Conservation (phyloP, 2,113 vertebrate genomes). For the Nibea albiflora region DNA sequence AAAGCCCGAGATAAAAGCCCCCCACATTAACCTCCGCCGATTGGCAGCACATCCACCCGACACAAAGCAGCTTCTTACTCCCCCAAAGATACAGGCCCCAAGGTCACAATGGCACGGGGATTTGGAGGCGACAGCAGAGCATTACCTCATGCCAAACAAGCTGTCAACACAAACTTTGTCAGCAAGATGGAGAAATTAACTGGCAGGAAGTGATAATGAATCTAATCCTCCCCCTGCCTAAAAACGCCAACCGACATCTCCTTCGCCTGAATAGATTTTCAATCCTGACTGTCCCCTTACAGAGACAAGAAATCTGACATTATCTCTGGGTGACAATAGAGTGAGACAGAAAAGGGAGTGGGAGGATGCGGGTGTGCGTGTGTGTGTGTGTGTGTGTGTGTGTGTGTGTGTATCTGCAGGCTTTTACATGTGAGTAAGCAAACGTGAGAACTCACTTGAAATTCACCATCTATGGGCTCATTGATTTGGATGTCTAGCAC, state of each 20-base stretch:
- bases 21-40: constrained; percentile 93
- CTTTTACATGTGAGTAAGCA: constrained; percentile 30
- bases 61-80: constrained; percentile 90
- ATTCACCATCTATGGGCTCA: constrained; percentile 94
- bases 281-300: constrained; percentile 63
- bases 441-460: constrained; percentile 90
- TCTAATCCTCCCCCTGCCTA: constrained; percentile 84
- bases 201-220: constrained; percentile 94
- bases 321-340: constrained; percentile 85
- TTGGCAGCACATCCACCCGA: constrained; percentile 87
- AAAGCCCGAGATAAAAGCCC: constrained; percentile 93
- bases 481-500: constrained; percentile 97
- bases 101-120: constrained; percentile 90
- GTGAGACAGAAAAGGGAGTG: constrained; percentile 53
- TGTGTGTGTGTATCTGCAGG: not conserved
- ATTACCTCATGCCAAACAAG: constrained; percentile 93
- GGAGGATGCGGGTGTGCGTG: constrained; percentile 44
- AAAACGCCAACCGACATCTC: constrained; percentile 72
- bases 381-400: not conserved
- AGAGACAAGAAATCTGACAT: constrained; percentile 81
- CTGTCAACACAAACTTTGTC: constrained; percentile 97
- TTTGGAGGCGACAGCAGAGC: constrained; percentile 88
- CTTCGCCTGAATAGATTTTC: constrained; percentile 88
- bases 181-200: constrained; percentile 94
- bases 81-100: constrained; percentile 89